Conservation (phyloP, 2,888 invertebrate species). For the Leucoma salicis region DNA sequence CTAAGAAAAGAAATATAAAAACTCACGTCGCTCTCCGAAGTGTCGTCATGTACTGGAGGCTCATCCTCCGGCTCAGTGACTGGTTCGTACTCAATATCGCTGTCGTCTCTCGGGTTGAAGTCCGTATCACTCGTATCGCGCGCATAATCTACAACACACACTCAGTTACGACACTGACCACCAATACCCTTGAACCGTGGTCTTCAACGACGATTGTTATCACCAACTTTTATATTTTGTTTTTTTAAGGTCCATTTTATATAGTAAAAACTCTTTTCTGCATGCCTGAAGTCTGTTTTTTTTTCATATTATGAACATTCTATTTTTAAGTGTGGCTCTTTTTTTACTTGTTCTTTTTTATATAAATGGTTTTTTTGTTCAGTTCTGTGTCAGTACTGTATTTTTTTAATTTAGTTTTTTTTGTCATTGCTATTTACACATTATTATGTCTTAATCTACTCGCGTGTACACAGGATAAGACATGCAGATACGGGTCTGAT, state of each 20-base stretch:
- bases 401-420: constrained; percentile 1
- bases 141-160: constrained; percentile 75
- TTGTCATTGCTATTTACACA: not conserved
- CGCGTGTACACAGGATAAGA: not conserved
- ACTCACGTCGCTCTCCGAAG: constrained; percentile 80
- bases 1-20: too few species aligned
- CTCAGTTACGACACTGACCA: constrained; percentile 21
- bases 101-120: constrained; percentile 25
- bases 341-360: not conserved
- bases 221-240: not conserved
- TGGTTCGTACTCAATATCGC: constrained; percentile 68
- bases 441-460: not conserved
- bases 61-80: constrained; percentile 73
- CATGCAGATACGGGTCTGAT: not conserved
- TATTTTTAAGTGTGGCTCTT: too few species aligned
- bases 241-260: not conserved
- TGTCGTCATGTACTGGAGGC: constrained; percentile 54
- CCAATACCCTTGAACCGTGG: constrained; percentile 16
- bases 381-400: not conserved
- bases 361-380: not conserved
- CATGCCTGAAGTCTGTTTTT: not conserved
- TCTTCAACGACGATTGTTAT: constrained; percentile 4
- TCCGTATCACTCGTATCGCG: constrained; percentile 81
- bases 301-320: not conserved
- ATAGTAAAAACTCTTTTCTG: not conserved